phyloP scores from a whole-genome alignment of 2,888 invertebrate species.

The Andrena haemorrhoa region DNA sequence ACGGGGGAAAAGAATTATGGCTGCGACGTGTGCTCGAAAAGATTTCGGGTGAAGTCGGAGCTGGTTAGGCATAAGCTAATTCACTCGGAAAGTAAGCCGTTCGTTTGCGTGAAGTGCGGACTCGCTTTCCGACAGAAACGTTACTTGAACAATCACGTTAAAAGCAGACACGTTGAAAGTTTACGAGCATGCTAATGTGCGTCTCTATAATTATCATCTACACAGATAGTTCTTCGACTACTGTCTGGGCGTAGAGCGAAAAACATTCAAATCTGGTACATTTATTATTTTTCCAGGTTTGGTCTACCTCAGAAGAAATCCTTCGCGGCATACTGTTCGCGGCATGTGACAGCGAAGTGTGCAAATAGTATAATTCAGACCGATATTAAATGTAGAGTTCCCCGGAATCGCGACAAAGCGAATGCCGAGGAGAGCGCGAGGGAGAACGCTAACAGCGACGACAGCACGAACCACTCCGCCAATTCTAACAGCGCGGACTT shows the following conservation, averaged over 20 bases:
- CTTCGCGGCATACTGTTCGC: slow-evolving; percentile 51
- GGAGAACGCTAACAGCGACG: background rate
- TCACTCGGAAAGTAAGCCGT: slow-evolving; percentile 86
- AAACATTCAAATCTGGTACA: slow-evolving; percentile 57
- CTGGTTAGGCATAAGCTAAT: slow-evolving; percentile 86
- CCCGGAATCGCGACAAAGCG: background rate
- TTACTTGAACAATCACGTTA: slow-evolving; percentile 86
- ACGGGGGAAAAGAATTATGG: slow-evolving; percentile 86
- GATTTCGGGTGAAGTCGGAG: slow-evolving; percentile 87
- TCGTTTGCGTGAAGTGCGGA: slow-evolving; percentile 85
- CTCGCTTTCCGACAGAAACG: slow-evolving; percentile 86
- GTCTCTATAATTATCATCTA: slow-evolving; percentile 13
- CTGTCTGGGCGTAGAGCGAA: slow-evolving; percentile 6
- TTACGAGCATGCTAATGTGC: slow-evolving; percentile 62
- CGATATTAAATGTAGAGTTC: slow-evolving; percentile 26
- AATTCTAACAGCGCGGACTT: slow-evolving; percentile 6
- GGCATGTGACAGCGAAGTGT: slow-evolving; percentile 42
- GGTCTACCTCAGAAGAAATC: slow-evolving; percentile 63
- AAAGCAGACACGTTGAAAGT: slow-evolving; percentile 83
- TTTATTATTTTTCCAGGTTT: slow-evolving; percentile 78
- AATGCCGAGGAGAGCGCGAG: background rate
- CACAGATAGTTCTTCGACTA: slow-evolving; percentile 35
- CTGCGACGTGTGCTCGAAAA: slow-evolving; percentile 86
- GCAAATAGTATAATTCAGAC: slow-evolving; percentile 36
- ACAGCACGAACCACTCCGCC: slow-evolving; percentile 8